These are phyloP conservation scores for Chamaetylas fuelleborni DNA, from an alignment of 2,113 vertebrate genomes.

Conservation along the genomic window DNA sequence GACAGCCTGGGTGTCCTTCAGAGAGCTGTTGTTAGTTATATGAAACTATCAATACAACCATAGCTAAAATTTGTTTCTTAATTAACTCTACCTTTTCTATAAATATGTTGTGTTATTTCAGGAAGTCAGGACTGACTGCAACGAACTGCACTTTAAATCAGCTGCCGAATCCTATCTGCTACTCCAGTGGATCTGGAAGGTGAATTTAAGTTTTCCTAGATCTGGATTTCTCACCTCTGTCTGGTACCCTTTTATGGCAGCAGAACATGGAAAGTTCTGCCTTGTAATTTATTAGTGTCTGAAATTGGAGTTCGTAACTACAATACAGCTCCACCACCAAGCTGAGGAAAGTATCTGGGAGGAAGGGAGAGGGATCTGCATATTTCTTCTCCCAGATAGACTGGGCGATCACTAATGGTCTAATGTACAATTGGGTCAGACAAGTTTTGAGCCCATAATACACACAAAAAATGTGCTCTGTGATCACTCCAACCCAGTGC, in stretches of 20 bases:
- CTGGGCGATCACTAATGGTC: neutral
- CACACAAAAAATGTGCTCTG: neutral
- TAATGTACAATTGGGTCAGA: neutral
- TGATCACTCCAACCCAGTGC: neutral
- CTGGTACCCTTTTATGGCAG: slow-evolving; percentile 10
- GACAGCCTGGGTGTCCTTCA: neutral
- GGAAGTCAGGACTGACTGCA: neutral
- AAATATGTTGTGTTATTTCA: neutral
- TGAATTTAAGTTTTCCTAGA: neutral
- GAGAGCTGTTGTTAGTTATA: neutral
- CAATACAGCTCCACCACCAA: neutral
- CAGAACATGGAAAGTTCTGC: neutral
- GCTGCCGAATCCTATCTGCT: neutral
- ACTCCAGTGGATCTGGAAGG: neutral
- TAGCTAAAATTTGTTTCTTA: neutral
- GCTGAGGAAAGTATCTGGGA: neutral
- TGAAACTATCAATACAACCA: neutral
- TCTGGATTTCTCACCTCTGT: neutral
- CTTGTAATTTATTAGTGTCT: slow-evolving; percentile 26
- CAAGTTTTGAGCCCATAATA: neutral
- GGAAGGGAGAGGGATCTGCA: neutral
- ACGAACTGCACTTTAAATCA: neutral
- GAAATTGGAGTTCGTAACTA: neutral
- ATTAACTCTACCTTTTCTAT: neutral
- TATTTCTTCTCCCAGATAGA: neutral